Percentiles rank a stretch among this genome's conserved stretches.
Evolutionary conservation across 1,140 invertebrate genomes (phyloP).

Genomic region (Wasmannia auropunctata): DNA sequence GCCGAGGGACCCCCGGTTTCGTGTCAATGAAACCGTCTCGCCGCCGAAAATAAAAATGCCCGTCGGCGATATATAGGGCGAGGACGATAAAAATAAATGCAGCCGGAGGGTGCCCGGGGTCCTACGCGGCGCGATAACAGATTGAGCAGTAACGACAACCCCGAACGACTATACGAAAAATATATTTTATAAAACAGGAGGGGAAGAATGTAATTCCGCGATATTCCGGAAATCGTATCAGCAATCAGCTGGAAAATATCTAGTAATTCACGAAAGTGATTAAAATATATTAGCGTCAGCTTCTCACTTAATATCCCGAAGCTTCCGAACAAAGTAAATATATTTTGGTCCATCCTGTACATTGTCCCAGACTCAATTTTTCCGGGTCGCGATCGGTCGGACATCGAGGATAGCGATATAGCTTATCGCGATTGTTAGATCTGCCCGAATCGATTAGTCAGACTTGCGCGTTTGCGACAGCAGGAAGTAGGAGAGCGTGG

Average conservation of each 20-base stretch:
- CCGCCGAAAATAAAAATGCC: constrained; percentile 66
- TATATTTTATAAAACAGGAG: constrained; percentile 8
- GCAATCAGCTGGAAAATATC: neutral
- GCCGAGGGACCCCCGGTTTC: constrained; percentile 30
- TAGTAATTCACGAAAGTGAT: neutral
- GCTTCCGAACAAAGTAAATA: neutral
- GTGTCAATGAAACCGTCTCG: constrained; percentile 66
- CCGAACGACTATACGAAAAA: neutral
- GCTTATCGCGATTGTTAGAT: constrained; percentile 53
- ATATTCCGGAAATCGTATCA: neutral
- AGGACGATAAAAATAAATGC: constrained; percentile 69
- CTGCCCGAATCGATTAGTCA: constrained; percentile 56
- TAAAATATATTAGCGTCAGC: neutral
- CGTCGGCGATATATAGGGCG: constrained; percentile 55
- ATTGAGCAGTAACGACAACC: constrained; percentile 42
- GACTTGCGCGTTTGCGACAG: constrained; percentile 23
- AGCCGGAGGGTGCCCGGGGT: constrained; percentile 48
- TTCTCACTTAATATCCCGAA: neutral
- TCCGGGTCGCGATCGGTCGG: neutral
- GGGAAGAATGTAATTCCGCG: neutral
- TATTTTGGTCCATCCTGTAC: neutral
- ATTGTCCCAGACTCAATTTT: neutral
- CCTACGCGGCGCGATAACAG: constrained; percentile 64
- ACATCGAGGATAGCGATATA: constrained; percentile 20
- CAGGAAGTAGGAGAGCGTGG: constrained; percentile 54